Evolutionary conservation across 2,797 vertebrate species (phyloP), one percentile per base, ranked within the genome.

Genomic region (Gorsachius magnificus): DNA sequence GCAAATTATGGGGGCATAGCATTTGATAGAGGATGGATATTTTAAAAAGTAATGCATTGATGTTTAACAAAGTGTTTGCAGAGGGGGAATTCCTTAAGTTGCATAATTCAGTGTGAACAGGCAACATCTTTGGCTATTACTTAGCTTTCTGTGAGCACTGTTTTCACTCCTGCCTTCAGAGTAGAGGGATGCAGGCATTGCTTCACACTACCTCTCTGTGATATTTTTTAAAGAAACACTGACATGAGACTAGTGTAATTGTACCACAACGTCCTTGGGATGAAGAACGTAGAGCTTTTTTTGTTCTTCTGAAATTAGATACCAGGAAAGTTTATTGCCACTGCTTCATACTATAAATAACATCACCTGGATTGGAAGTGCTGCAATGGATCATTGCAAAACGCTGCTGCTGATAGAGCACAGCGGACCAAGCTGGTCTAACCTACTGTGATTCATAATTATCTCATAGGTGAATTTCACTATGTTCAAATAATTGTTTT

Each of bases 311-410:
- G 93, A 58, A 92, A 87, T 88, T 72, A 80, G 66, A 66, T 82
- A 78, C 64, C 57, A 86, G 85, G 66, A 83, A 91, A 56, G 26
- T 24, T 61, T 82, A 78, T 13, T 89, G 50, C 68, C 25, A 58
- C 58, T 76, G 38, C 70, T 95, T 80, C 57, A 19, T 41, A 35
- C 41, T 80, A 82, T 84, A 94, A 95, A 87, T 88, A 94, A 64
- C 0, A 4, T 95, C 93, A 95, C 82, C 93, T 88, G 69, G n/a
- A 89, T 26, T 94, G 79, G 72, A 90, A 95, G 24, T 66, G 68
- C 81, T 82, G 93, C 74, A 94, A 57, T 48, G 63, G 66, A 69
- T 90, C 69, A 31, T 90, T 93, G 89, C 89, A 89, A 93, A 96
- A 93, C 58, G 41, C 56, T 94, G 75, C 91, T 94, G 87, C 82